phyloP scores from a whole-genome alignment of 2,888 invertebrate genomes.

The Cabera pusaria region DNA sequence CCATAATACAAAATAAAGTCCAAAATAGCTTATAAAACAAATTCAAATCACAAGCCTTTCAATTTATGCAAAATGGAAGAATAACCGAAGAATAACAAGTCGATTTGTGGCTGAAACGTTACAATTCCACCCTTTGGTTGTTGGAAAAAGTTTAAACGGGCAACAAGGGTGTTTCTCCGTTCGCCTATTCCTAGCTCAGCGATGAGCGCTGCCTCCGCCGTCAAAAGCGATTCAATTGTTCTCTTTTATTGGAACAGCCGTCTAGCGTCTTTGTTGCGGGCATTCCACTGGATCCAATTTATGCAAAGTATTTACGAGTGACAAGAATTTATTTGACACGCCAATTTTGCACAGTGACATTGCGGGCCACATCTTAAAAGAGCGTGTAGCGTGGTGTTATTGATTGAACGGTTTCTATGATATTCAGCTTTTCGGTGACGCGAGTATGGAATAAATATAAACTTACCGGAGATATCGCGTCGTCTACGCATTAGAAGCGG shows the following conservation, averaged over 20 bases:
- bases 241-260: constrained; percentile 71
- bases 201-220: constrained; percentile 58
- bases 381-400: constrained; percentile 38
- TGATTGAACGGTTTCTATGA: constrained; percentile 52
- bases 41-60: constrained; percentile 44
- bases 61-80: constrained; percentile 46
- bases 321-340: constrained; percentile 75
- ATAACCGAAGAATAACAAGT: constrained; percentile 47
- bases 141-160: constrained; percentile 42
- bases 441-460: constrained; percentile 28
- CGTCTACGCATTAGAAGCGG: constrained; percentile 19
- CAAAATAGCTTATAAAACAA: constrained; percentile 35
- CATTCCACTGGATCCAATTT: constrained; percentile 71
- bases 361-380: constrained; percentile 54
- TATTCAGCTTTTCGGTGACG: constrained; percentile 38
- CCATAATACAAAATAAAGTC: constrained; percentile 31
- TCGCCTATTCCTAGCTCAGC: constrained; percentile 30
- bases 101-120: constrained; percentile 45
- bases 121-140: constrained; percentile 35
- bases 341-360: constrained; percentile 61
- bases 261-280: constrained; percentile 72
- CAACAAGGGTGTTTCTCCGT: constrained; percentile 40
- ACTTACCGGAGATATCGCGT: constrained; percentile 19
- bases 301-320: constrained; percentile 79
- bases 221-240: constrained; percentile 74